phyloP scores from a whole-genome alignment of 2,797 vertebrate genomes.

The Brotula barbata region DNA sequence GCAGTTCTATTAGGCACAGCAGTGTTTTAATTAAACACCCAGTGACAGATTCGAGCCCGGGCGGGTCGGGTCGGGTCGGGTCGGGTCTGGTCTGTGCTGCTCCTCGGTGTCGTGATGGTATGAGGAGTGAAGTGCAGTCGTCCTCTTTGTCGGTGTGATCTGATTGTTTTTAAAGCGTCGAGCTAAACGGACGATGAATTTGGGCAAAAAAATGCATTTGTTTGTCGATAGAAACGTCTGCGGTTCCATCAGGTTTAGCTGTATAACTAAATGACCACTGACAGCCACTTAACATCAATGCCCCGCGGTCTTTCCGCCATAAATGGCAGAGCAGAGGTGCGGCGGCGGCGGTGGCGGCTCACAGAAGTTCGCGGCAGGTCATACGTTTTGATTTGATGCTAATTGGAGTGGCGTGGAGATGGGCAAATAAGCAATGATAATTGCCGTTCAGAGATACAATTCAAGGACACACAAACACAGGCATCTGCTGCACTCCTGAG shows the following conservation, averaged over 20 bases:
- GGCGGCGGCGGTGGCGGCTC: slow-evolving; percentile 11
- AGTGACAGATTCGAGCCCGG: too few relatives aligned
- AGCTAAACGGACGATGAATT: too few relatives aligned
- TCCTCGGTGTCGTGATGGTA: too few relatives aligned
- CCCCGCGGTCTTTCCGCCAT: slow-evolving; percentile 49
- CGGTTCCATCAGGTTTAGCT: slow-evolving; percentile 45
- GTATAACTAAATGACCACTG: slow-evolving; percentile 59
- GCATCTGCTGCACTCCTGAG: slow-evolving; percentile 6
- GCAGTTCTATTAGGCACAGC: too few relatives aligned
- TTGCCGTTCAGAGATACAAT: slow-evolving; percentile 69
- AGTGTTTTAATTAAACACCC: too few relatives aligned
- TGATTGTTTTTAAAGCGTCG: too few relatives aligned
- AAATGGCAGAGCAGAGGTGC: slow-evolving; percentile 60
- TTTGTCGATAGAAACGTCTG: slow-evolving; percentile 29
- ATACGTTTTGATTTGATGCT: slow-evolving; percentile 61
- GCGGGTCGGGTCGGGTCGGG: too few relatives aligned
- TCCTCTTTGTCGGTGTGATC: too few relatives aligned
- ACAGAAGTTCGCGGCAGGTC: slow-evolving; percentile 39
- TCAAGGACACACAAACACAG: slow-evolving; percentile 69
- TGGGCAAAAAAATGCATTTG: too few relatives aligned
- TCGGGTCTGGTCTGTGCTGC: too few relatives aligned
- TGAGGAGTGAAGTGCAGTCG: too few relatives aligned
- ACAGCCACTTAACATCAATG: slow-evolving; percentile 53
- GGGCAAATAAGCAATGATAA: slow-evolving; percentile 64
- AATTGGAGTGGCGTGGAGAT: slow-evolving; percentile 65